Conservation (phyloP, 2,888 invertebrate species). For the Metalampra italica region DNA sequence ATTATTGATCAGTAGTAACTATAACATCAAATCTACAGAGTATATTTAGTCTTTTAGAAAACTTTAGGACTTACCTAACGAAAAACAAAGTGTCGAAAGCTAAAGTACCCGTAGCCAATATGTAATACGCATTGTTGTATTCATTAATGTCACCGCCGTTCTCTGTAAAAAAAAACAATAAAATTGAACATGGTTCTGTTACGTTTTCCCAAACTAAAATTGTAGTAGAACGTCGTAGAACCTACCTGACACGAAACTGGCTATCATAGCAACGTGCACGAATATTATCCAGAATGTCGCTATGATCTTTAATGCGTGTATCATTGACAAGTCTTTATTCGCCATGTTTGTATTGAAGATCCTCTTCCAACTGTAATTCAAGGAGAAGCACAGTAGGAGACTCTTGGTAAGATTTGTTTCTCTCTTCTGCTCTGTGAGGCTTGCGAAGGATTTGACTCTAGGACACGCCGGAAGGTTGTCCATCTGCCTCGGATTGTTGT, state of each 20-base stretch:
- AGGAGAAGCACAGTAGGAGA: constrained; percentile 60
- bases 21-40: too few species aligned
- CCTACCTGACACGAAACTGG: constrained; percentile 81
- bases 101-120: constrained; percentile 74
- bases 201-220: neutral
- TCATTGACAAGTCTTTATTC: constrained; percentile 70
- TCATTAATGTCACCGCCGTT: constrained; percentile 58
- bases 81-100: constrained; percentile 81
- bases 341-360: constrained; percentile 68
- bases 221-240: neutral
- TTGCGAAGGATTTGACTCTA: constrained; percentile 48
- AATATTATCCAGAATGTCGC: constrained; percentile 83
- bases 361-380: constrained; percentile 58
- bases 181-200: neutral
- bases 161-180: constrained; percentile 49
- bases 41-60: too few species aligned
- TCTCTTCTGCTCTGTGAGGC: constrained; percentile 45
- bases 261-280: constrained; percentile 79
- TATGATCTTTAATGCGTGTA: constrained; percentile 81
- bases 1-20: too few species aligned
- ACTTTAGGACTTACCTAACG: constrained; percentile 65
- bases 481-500: constrained; percentile 28
- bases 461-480: constrained; percentile 46
- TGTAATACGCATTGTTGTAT: constrained; percentile 65
- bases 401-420: constrained; percentile 41